Evolutionary conservation across 2,888 invertebrate genomes (phyloP), one percentile per base, ranked within the genome.

Genomic region (Dione juno): DNA sequence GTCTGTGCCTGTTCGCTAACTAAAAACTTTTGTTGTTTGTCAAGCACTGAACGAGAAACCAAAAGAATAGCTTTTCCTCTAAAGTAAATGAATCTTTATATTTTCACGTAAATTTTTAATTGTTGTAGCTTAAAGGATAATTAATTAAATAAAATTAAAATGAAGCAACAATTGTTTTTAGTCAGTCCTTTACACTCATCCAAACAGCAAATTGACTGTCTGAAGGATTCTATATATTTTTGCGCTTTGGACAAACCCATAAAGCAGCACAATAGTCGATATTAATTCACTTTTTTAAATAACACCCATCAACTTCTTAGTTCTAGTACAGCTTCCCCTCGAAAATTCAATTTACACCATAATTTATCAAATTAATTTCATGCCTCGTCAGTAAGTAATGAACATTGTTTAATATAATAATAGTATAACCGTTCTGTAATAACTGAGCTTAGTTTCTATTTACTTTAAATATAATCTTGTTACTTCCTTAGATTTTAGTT

Each of bases 151-250:
- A 37, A n/a, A 54, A 0, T 40, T 35, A n/a, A 7, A n/a, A 48
- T 41, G n/a, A 67, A 21, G 21, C 58, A 64, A 59, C 67, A 67
- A 64, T 19, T 45, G 74, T 72, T 70, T 52, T 70, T 67, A 70
- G 69, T 68, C 72, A 72, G 68, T 68, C 43, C 61, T 40, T 52
- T 70, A 63, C 69, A 70, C 64, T 71, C 72, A 80, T 83, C 83
- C 81, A 76, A 82, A 77, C 80, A 79, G 81, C 81, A 76, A 78
- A 75, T 69, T 69, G 79, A 83, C 80, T 66, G 78, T 74, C 81
- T 78, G 78, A 75, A 77, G 82, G 81, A 81, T 75, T 77, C 67
- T 37, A 73, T 75, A 78, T 57, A 37, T 40, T 35, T 78, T 76
- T 77, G 53, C 77, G 77, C 73, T 76, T 71, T 70, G 71, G 74